Evolutionary conservation across 2,113 vertebrate species (phyloP), one percentile per base, ranked within the genome.

Genomic region (Dipodomys ordii): DNA sequence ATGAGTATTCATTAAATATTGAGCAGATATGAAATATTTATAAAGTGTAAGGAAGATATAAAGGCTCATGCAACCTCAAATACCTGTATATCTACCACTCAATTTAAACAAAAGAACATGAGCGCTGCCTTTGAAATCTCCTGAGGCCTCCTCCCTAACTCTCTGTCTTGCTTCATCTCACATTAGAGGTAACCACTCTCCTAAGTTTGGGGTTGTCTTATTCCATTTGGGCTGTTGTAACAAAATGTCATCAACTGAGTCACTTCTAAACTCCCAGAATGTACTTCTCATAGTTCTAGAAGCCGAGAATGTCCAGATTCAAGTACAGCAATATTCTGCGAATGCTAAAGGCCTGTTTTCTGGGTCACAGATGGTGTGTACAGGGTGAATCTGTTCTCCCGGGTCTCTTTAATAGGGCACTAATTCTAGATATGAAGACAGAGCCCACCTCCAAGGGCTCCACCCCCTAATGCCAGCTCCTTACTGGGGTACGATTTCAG

Each of bases 21-120:
- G 81, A 93, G 44, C 35, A 35, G 57, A 30, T 77, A 62, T 91
- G 64, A 95, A 96, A 87, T 91, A 89, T 96, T 92, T 76, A 94
- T 76, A 46, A 93, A 82, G 65, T 78, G 10, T 81, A 35, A 25
- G 6, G 62, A 77, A 77, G 72, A 27, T 39, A 71, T 35, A 85
- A 92, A 93, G 62, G 39, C 44, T 89, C 86, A 65, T 10, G 10
- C 0, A 22, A 35, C n/a, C 49, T 87, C 16, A 85, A 20, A 82
- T 44, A 95, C 60, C n/a, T 95, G 67, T 87, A 68, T 18, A 2
- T 60, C 19, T 16, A 68, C n/a, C 19, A n/a, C 83, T 20, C 30
- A 4, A 5, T 35, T 81, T 91, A 89, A 85, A 82, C n/a, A 60
- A 83, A 71, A 87, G 77, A 81, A 30, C 25, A 0, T 5, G n/a